phyloP scores from a whole-genome alignment of 2,113 vertebrate genomes.

The Mesocricetus auratus region DNA sequence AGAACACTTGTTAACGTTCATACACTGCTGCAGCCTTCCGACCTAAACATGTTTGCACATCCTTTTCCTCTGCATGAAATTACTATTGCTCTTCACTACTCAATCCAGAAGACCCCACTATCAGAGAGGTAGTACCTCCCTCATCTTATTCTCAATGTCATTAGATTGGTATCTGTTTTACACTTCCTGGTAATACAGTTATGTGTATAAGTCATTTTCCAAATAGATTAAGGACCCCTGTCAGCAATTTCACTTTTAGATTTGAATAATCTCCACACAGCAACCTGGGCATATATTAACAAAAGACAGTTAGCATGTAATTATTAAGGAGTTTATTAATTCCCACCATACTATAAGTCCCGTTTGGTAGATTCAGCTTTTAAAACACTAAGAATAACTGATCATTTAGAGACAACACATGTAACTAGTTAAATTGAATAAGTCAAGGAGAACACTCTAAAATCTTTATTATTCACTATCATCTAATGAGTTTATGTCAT shows the following conservation, averaged over 20 bases:
- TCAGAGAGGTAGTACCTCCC: conserved; percentile 25
- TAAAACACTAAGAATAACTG: conserved; percentile 9
- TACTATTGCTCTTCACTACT: not conserved
- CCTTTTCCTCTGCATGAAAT: conserved; percentile 20
- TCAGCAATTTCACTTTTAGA: conserved; percentile 30
- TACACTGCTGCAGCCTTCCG: conserved; percentile 31
- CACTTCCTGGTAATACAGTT: not conserved
- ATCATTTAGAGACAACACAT: conserved; percentile 38
- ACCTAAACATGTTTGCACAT: not conserved
- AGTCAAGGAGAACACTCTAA: not conserved
- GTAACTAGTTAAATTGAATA: not conserved
- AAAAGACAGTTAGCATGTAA: conserved; percentile 10
- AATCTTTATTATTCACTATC: not conserved
- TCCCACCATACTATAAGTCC: conserved; percentile 21
- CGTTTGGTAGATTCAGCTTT: not conserved
- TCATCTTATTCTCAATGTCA: conserved; percentile 22
- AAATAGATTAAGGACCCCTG: conserved; percentile 7
- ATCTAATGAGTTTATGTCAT: not conserved
- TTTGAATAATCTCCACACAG: conserved; percentile 57
- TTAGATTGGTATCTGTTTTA: not conserved
- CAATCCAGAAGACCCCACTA: conserved; percentile 13
- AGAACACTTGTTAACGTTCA: conserved; percentile 4
- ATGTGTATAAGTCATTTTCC: conserved; percentile 2
- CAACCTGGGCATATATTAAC: not conserved
- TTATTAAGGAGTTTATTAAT: conserved; percentile 8